Evolutionary conservation across 2,888 invertebrate genomes (phyloP), one percentile per base, ranked within the genome.

Genomic region (Chelonus formosanus): DNA sequence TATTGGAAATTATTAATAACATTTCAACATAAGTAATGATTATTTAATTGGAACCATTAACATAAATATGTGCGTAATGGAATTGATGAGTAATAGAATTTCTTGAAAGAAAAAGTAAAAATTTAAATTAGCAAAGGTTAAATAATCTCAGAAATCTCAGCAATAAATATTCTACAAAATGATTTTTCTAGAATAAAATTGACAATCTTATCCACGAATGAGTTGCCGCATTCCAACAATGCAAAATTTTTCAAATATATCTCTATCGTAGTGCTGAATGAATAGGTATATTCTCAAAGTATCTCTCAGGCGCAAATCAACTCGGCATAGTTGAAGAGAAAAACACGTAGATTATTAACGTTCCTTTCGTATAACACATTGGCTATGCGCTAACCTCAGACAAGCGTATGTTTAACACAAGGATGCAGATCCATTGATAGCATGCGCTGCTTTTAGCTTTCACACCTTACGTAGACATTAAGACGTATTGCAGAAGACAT

Each of bases 331-430:
- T 63, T 63, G 63, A 43, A 43, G 35, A 40, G 65, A 55, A 61
- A 61, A 66, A 66, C 56, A 66, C 43, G 65, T 54, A 48, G 47
- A 60, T 66, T 66, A 66, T 66, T 66, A 66, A 61, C 65, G 65
- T 56, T 45, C 53, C 56, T 60, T 48, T 55, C 44, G 44, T 61
- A 61, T 61, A 65, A 61, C 44, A 43, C 61, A 66, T 66, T 61
- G 56, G 61, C 40, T 66, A 61, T 66, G 52, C 56, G 56, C 61
- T 61, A 50, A 61, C 56, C 20, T 34, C 50, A 55, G 65, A 66
- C 65, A 66, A 54, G 61, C 65, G 50, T 66, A 56, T 56, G 53
- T 65, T 65, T 44, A 55, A 65, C 57, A 31, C 10, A 44, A 50
- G 57, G 52, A 64, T 58, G 57, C 64, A 53, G 52, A 64, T 64